Conservation (phyloP, 2,888 invertebrate genomes). For the Lymantria dispar region DNA sequence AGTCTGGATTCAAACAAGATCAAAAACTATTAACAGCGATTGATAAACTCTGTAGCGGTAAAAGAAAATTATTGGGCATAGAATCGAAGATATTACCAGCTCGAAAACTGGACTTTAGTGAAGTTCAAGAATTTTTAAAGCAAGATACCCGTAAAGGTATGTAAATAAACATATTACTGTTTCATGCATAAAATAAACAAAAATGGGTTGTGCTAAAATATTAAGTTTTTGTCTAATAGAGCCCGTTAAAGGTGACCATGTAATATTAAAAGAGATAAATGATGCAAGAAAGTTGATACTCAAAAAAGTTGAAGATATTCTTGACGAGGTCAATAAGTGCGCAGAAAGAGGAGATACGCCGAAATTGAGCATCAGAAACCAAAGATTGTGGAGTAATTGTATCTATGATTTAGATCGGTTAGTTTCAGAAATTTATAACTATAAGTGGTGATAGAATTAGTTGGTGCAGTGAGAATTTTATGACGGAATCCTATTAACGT, state of each 20-base stretch:
- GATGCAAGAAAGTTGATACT: constrained; percentile 49
- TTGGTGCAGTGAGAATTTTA: too few relatives aligned
- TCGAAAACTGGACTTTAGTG: constrained; percentile 61
- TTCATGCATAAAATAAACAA: background rate
- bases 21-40: constrained; percentile 62
- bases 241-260: constrained; percentile 30
- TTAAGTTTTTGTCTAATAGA: constrained; percentile 19
- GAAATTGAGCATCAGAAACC: constrained; percentile 67
- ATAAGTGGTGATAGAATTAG: too few relatives aligned
- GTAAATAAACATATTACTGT: background rate
- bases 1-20: constrained; percentile 59
- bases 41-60: constrained; percentile 52
- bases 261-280: constrained; percentile 40
- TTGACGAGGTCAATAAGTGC: constrained; percentile 62
- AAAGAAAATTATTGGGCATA: constrained; percentile 22
- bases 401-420: constrained; percentile 78
- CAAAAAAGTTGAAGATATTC: constrained; percentile 69
- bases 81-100: constrained; percentile 50
- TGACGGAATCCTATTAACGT: too few relatives aligned
- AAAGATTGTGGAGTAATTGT: constrained; percentile 77
- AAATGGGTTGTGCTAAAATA: too few relatives aligned
- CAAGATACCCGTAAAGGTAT: constrained; percentile 6
- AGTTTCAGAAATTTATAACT: constrained; percentile 2
- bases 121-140: constrained; percentile 55
- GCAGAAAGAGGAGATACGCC: constrained; percentile 60